These are phyloP conservation scores for Phenganax stokvisi DNA, from an alignment of 92 coral and sea anemone species.

Conservation along the genomic window DNA sequence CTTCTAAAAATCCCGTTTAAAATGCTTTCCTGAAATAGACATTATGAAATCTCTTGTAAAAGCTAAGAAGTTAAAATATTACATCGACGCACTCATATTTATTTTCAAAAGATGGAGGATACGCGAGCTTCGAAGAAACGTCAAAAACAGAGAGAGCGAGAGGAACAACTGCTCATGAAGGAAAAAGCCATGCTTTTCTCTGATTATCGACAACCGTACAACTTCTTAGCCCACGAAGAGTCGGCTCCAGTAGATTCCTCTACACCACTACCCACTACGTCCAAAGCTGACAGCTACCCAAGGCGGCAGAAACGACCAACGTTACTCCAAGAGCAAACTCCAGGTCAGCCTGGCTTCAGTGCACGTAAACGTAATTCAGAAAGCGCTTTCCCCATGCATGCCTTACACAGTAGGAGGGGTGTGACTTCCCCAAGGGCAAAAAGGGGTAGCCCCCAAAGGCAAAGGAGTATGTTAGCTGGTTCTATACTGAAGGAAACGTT, in stretches of 20 bases:
- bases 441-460: neutral
- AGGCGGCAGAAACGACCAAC: slow-evolving; percentile 22
- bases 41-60: neutral
- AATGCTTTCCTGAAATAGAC: neutral
- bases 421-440: slow-evolving; percentile 19
- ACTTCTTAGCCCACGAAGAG: slow-evolving; percentile 69
- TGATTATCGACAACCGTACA: slow-evolving; percentile 94
- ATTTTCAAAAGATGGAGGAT: slow-evolving; percentile 5
- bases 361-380: slow-evolving; percentile 30
- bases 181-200: slow-evolving; percentile 86
- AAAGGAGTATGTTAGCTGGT: neutral
- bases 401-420: slow-evolving; percentile 1
- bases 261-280: slow-evolving; percentile 31
- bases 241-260: slow-evolving; percentile 44
- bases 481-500: slow-evolving; percentile 27
- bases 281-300: slow-evolving; percentile 32
- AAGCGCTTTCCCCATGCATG: slow-evolving; percentile 11
- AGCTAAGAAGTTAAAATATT: too few relatives aligned
- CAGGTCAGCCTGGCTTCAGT: slow-evolving; percentile 3
- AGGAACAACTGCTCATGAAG: slow-evolving; percentile 71
- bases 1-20: too few relatives aligned
- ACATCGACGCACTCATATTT: neutral
- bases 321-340: neutral
- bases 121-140: neutral
- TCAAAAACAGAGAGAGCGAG: slow-evolving; percentile 44